Evolutionary conservation across 2,888 invertebrate genomes (phyloP).

Genomic region (Cantharis rustica): DNA sequence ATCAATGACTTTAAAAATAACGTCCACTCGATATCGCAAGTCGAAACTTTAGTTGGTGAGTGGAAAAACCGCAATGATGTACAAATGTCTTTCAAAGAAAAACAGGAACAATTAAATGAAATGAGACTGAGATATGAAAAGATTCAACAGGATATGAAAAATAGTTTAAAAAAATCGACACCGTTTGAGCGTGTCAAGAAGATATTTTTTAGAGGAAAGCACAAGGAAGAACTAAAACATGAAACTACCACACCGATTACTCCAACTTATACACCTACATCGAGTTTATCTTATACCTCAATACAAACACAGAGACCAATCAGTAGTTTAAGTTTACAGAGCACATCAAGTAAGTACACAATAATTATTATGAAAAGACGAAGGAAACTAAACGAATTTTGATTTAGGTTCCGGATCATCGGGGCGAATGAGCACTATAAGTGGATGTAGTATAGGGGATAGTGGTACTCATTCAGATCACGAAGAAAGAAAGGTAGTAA

Average conservation of each 20-base stretch:
- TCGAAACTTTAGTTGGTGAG: slow-evolving; percentile 82
- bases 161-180: slow-evolving; percentile 75
- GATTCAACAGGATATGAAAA: slow-evolving; percentile 78
- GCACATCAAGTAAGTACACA: slow-evolving; percentile 64
- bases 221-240: slow-evolving; percentile 17
- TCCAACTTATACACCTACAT: slow-evolving; percentile 7
- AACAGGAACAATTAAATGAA: slow-evolving; percentile 79
- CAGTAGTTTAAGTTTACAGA: slow-evolving; percentile 70
- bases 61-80: slow-evolving; percentile 89
- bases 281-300: slow-evolving; percentile 14
- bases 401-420: slow-evolving; percentile 72
- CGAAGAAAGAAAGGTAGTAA: slow-evolving; percentile 68
- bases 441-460: slow-evolving; percentile 80
- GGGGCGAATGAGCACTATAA: slow-evolving; percentile 80
- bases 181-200: slow-evolving; percentile 70
- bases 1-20: slow-evolving; percentile 90
- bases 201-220: slow-evolving; percentile 35
- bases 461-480: slow-evolving; percentile 85
- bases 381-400: not conserved
- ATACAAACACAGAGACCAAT: slow-evolving; percentile 58
- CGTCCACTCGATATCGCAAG: slow-evolving; percentile 82
- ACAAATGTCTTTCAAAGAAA: slow-evolving; percentile 82
- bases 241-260: slow-evolving; percentile 10
- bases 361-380: slow-evolving; percentile 53
- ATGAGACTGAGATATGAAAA: slow-evolving; percentile 83